Evolutionary conservation across 2,888 invertebrate genomes (phyloP), one percentile per base, ranked within the genome.

Genomic region (Hipparchia semele): DNA sequence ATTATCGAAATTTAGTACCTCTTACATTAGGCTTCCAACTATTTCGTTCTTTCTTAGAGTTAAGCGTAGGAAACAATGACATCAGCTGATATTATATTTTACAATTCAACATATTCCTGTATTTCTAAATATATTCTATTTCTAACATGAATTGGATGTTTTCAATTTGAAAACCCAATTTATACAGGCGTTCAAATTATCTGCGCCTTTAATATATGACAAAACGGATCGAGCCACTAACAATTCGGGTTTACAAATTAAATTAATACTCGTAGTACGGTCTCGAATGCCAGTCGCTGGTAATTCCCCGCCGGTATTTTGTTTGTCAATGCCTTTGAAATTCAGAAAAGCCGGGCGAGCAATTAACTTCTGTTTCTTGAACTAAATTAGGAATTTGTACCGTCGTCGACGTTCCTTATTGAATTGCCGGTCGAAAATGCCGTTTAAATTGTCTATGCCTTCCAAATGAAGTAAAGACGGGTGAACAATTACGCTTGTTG

Each of bases 291-390:
- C 8, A 7, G 62, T 8, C 13, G 45, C 61, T 59, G 49, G 68
- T 59, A 51, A 10, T 60, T 54, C 71, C 33, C 33, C 23, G 46
- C 9, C 51, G 10, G 46, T 9, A 51, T 51, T 64, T 51, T 51
- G 64, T 64, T 64, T 54, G 64, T 73, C 65, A 68, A 68, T 65
- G 68, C 68, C 58, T 64, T 64, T 62, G 68, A 69, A 75, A 66
- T 73, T 73, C 71, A 76, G 51, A 62, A 62, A 73, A 69, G 73
- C 68, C 64, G 70, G 58, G 39, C 67, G 58, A 74, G 72, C 68
- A 76, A 78, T 78, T 75, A 76, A 78, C 76, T 73, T 76, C 73
- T 73, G 73, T 73, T 72, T 75, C 73, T 73, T 66, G 71, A 72
- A 75, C 76, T 71, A 72, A 76, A 75, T 76, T 75, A 76, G 75